Base-by-base conservation (phyloP, 2,113 vertebrate species). In the Camelus dromedarius region DNA sequence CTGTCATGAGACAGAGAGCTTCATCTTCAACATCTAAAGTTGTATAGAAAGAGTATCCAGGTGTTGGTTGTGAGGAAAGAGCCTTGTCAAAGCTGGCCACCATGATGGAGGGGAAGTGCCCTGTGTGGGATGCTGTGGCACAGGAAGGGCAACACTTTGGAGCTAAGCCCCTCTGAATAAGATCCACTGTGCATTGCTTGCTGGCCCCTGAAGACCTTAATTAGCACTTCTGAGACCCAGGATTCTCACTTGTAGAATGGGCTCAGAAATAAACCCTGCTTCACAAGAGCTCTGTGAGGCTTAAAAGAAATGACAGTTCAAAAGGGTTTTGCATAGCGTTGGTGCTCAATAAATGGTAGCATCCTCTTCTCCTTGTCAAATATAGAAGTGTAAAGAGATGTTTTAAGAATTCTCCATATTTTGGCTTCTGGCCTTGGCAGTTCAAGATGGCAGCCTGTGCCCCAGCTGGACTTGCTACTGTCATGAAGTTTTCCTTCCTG, bases 91-190 rank as follows among this genome's bases (percentile, higher is more conserved):
- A 38, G 38, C 38, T 5, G 38, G 38, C 38, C 38, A 38, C 3
- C 4, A 5, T 38, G 38, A 38, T 38, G 38, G 38, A 38, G 38
- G 38, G 38, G 38, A 38, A 38, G 38, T 38, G 4, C 38, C 38
- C 38, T 38, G 38, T 38, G 38, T 8, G n/a, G n/a, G 14, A 2
- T 0, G 0, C 38, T 28, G 11, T 20, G 30, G 82, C 18, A 5
- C 42, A 15, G 28, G 73, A 67, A 75, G 9, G 38, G 10, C 46
- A n/a, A 46, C 58, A 69, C 35, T 52, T 42, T 83, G 69, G 28
- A 66, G 22, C 18, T n/a, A 60, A 58, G 66, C 46, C 9, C 22
- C 2, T 66, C 35, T 48, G 46, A 67, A 32, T 84, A 46, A 72
- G 26, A 66, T 60, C 32, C 42, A 58, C 26, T 32, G 26, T 42